These are phyloP conservation scores for Brachionus koreanus DNA, from an alignment of 1,140 invertebrate species.

Conservation along the genomic window DNA sequence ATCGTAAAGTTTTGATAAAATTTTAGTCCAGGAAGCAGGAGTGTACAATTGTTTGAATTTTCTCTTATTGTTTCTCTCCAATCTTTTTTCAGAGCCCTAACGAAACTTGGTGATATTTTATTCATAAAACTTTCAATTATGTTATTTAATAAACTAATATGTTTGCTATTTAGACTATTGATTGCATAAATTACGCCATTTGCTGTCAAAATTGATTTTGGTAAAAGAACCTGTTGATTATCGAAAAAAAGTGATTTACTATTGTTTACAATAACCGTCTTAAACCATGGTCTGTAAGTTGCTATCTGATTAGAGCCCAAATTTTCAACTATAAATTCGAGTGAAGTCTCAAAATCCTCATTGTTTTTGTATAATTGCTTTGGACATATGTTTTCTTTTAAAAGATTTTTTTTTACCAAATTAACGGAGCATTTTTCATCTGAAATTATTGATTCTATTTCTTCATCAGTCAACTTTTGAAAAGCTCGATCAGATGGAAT, in stretches of 20 bases:
- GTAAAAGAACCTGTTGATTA: neutral
- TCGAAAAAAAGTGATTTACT: neutral
- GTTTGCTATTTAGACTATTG: neutral
- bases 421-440: neutral
- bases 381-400: neutral
- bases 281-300: neutral
- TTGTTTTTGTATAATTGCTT: neutral
- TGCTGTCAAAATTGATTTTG: neutral
- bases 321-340: neutral
- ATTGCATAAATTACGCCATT: neutral
- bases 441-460: neutral
- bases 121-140: neutral
- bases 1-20: neutral
- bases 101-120: neutral
- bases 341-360: neutral
- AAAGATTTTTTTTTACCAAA: neutral
- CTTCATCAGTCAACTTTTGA: neutral
- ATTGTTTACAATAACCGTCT: neutral
- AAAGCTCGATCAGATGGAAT: slow-evolving; percentile 11
- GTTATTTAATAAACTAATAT: neutral
- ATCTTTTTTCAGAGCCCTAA: neutral
- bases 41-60: neutral
- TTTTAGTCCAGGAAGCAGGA: neutral
- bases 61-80: neutral
- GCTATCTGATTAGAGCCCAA: neutral